These are phyloP conservation scores for Xestia ashworthii DNA, from an alignment of 2,888 invertebrate species.

Conservation along the genomic window DNA sequence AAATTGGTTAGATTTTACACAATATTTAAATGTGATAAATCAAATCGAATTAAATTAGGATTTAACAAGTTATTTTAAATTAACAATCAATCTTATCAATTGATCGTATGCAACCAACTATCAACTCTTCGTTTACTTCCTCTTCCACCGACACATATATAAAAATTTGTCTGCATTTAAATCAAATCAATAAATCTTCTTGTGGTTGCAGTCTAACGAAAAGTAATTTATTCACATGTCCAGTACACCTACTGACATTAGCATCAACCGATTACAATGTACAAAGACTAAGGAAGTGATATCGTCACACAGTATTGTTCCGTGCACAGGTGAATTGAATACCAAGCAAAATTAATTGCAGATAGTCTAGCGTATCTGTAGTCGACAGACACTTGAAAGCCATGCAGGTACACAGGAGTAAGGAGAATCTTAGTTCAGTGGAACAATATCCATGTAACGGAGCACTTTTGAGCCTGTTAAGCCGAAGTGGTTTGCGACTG, in stretches of 20 bases:
- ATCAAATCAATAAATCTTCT: neutral
- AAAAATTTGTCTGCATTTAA: too few species aligned
- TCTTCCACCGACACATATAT: too few species aligned
- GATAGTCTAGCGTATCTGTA: constrained; percentile 27
- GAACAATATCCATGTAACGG: constrained; percentile 15
- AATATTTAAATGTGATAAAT: too few species aligned
- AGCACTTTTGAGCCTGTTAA: neutral
- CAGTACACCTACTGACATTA: neutral
- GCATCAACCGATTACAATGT: neutral
- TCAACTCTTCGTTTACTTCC: too few species aligned
- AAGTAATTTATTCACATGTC: neutral
- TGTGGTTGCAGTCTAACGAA: neutral
- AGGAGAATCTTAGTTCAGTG: neutral
- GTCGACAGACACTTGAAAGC: constrained; percentile 16
- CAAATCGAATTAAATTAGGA: too few species aligned
- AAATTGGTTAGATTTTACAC: too few species aligned
- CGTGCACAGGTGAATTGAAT: constrained; percentile 27
- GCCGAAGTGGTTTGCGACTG: neutral
- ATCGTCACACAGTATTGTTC: constrained; percentile 9
- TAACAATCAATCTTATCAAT: too few species aligned
- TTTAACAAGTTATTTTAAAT: too few species aligned
- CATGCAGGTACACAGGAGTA: constrained; percentile 5
- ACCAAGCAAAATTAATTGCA: constrained; percentile 48
- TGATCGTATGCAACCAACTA: too few species aligned
- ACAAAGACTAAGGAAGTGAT: constrained; percentile 15